Evolutionary conservation across 2,797 vertebrate genomes (phyloP), one percentile per base, ranked within the genome.

Genomic region (Cottoperca gobio): DNA sequence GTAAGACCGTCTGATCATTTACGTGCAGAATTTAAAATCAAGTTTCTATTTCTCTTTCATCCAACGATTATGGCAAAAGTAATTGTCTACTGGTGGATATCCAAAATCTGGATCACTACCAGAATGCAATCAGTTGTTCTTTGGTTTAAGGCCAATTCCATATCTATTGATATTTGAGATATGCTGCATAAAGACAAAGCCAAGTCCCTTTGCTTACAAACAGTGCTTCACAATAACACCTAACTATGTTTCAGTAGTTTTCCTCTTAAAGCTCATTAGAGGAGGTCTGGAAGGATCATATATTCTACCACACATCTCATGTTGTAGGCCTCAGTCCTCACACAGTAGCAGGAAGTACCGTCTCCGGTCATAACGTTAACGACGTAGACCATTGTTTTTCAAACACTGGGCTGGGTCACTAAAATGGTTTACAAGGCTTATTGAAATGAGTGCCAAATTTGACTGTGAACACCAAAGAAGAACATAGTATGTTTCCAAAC

Each of bases 321-420:
- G 42, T 23, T 39, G 33, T 62, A 26, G 54, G 21, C 42, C 17
- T 72, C 54, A 52, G 37, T 54, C 40, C 37, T 75, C 60, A 42
- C 26, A 78, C 79, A 79, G 64, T 70, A 43, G 7, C 71, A 83
- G 85, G 85, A 90, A 83, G 68, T 62, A 24, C 31, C 33, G 42
- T 66, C 46, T 73, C 68, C 46, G 59, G 72, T 81, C 78, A 43
- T 78, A 57, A 81, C 76, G 79, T 78, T 80, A 81, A 84, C 35
- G 48, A 80, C 35, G 50, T 24, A 33, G 54, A 63, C 72, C 76
- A 88, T 90, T 86, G 84, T 88, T 84, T 87, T 76, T 67, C 49
- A 43, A 61, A 70, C 13, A 12, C 40, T 42, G 61, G 68, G 19
- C 31, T 40, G 17, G 2, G 8, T 70, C 68, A 64, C 68, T 76